Evolutionary conservation across 35 echinoderm and acorn worm species (phyloP).

Genomic region (Acanthaster planci): DNA sequence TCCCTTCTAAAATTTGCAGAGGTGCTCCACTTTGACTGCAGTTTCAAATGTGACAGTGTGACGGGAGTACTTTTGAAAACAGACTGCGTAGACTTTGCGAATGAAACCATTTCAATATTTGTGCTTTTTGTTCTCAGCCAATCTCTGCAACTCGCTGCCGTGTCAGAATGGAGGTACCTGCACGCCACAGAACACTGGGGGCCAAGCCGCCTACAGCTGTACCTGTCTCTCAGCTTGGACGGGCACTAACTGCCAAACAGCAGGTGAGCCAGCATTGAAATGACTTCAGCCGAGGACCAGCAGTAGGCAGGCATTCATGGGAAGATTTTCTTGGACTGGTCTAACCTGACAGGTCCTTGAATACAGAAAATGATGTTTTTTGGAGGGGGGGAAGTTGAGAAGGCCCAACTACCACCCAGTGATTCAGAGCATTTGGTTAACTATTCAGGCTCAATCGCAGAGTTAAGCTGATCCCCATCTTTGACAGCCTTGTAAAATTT

Average conservation of each 20-base stretch:
- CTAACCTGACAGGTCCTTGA: neutral
- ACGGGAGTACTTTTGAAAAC: neutral
- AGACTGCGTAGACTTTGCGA: too few relatives aligned
- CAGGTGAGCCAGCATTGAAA: too few relatives aligned
- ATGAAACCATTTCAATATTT: neutral
- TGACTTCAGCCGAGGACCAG: too few relatives aligned
- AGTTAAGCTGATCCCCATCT: too few relatives aligned
- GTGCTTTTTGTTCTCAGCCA: neutral
- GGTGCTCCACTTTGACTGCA: neutral
- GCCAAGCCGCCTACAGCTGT: neutral
- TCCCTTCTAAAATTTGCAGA: neutral
- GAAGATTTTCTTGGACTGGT: too few relatives aligned
- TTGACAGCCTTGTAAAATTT: too few relatives aligned
- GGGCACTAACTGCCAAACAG: neutral
- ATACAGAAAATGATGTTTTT: neutral
- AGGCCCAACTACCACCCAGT: neutral
- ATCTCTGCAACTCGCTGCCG: neutral
- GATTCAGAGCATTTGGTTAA: neutral
- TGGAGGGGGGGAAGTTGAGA: neutral
- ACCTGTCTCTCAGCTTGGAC: neutral
- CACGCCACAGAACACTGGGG: neutral
- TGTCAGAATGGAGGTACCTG: neutral
- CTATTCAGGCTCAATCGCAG: neutral
- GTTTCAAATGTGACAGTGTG: neutral
- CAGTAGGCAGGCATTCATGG: too few relatives aligned